Conservation (phyloP, 2,113 vertebrate genomes). For the Verasper variegatus region DNA sequence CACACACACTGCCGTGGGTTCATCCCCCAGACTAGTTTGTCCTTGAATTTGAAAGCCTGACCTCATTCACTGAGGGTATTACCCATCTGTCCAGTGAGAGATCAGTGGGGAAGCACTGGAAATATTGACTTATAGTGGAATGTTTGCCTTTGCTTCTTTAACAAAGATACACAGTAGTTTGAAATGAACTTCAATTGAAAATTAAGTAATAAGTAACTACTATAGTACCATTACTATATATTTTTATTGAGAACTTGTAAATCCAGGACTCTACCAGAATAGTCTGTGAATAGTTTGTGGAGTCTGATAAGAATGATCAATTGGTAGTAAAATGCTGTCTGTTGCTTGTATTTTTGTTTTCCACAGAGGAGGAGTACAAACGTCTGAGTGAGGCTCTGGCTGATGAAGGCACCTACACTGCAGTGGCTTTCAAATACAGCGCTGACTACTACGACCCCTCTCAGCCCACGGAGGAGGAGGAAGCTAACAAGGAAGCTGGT, state of each 20-base stretch:
- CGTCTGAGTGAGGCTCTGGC: constrained; percentile 95
- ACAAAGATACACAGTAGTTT: constrained; percentile 19
- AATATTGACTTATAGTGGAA: constrained; percentile 58
- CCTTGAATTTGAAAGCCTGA: constrained; percentile 68
- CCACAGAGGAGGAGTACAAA: constrained; percentile 98
- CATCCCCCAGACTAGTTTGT: constrained; percentile 56
- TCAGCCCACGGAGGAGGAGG: constrained; percentile 96
- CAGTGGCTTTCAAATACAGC: constrained; percentile 93
- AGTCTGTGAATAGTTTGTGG: background rate
- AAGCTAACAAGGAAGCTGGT: constrained; percentile 88
- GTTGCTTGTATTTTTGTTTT: constrained; percentile 1
- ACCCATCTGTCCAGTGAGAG: constrained; percentile 63
- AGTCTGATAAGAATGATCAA: background rate
- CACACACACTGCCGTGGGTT: constrained; percentile 31
- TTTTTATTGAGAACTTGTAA: background rate
- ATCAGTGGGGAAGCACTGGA: constrained; percentile 40
- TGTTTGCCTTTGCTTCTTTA: constrained; percentile 56
- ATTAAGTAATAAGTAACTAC: background rate
- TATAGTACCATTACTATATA: too few relatives aligned
- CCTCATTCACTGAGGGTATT: constrained; percentile 67
- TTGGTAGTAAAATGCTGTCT: background rate
- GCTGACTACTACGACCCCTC: constrained; percentile 99
- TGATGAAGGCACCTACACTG: constrained; percentile 93
- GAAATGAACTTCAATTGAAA: constrained; percentile 36
- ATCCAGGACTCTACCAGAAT: background rate